Evolutionary conservation across 1,140 invertebrate species (phyloP).

Genomic region (Brachionus manjavacas): DNA sequence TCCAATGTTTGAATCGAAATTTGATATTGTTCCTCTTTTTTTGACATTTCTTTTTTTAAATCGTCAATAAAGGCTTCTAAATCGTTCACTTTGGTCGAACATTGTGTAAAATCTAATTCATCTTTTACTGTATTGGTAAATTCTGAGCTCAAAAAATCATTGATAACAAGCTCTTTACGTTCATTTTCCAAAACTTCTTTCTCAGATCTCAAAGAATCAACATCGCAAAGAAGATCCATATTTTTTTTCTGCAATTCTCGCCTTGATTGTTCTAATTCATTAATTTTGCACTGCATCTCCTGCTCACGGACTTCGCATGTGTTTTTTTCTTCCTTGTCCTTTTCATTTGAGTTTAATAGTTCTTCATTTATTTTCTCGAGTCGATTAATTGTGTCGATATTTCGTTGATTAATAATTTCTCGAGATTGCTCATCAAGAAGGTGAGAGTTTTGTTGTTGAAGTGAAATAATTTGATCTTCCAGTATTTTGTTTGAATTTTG

Average conservation of each 20-base stretch:
- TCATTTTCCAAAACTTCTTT: neutral
- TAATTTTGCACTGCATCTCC: neutral
- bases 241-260: neutral
- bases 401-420: neutral
- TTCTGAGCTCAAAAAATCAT: neutral
- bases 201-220: conserved; percentile 12
- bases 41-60: neutral
- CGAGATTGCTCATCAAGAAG: neutral
- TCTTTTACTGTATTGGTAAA: neutral
- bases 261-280: neutral
- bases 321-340: neutral
- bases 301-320: neutral
- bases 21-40: neutral
- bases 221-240: conserved; percentile 15
- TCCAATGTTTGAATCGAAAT: neutral
- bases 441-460: neutral
- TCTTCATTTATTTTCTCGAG: neutral
- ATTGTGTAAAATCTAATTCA: neutral
- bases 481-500: neutral
- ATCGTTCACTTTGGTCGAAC: neutral
- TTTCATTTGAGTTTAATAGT: neutral
- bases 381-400: neutral
- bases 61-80: neutral
- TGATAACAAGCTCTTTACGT: neutral
- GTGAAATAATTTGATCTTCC: neutral